Evolutionary conservation across 2,888 invertebrate genomes (phyloP), one percentile per base, ranked within the genome.

Genomic region (Tridacna gigas): DNA sequence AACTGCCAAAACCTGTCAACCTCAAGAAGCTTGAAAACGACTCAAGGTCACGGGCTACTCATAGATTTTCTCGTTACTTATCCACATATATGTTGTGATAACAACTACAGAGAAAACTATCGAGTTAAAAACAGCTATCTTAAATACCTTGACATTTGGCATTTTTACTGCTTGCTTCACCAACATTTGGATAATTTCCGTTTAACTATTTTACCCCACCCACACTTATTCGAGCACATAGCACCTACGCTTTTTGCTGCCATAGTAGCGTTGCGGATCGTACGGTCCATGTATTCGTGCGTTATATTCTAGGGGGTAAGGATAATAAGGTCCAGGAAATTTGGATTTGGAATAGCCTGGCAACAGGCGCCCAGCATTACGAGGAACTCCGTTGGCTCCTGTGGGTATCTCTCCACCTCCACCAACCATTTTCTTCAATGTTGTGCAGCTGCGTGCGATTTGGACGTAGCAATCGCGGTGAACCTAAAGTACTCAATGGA

Each of bases 231-330:
- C 0, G 45, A 66, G 12, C 66, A 37, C 25, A 15, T 5, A 26
- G 20, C 22, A 65, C 80, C 75, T 45, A 80, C 80, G 56, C 56
- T 65, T 28, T 37, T 26, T 37, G 20, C 63, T 22, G 15, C 86
- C 86, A 71, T 86, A 86, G 37, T 82, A 81, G 63, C 79, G 76
- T 15, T 76, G 26, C 11, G 86, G 86, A 51, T 86, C 83, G 60
- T 80, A 86, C 22, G 86, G 76, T 48, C 86, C 86, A 48, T 86
- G 86, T 5, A 86, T 56, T 26, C 73, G 73, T 0, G 82, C 25
- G 28, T 86, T 83, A 28, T 86, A 86, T 25, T 60, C 85, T 22
- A 11, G 13, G 20, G 79, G 77, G 22, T 85, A 85, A 18, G 82
- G 82, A 60, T 69, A 75, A 61, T 66, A 79, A 18, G 71, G 71